A percentile compares a stretch with the other conserved stretches of the same genome.
Conservation (phyloP, 2,797 vertebrate species). For the Paedocypris micromegethes region DNA sequence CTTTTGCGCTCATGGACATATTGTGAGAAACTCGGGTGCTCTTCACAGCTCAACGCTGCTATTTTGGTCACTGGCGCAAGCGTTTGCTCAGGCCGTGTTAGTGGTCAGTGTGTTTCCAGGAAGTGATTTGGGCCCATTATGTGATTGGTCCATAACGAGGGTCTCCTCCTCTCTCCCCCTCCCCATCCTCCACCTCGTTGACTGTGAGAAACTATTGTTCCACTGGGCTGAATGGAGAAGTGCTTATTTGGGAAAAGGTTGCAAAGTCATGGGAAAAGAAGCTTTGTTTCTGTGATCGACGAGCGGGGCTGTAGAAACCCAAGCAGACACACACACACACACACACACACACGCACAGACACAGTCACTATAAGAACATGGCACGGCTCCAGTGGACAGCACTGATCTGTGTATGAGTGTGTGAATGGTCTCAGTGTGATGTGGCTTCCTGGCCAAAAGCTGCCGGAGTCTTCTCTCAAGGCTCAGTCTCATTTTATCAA, state of each 20-base stretch:
- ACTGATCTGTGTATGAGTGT: constrained; percentile 20
- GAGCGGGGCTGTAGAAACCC: constrained; percentile 65
- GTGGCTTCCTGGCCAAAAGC: constrained; percentile 37
- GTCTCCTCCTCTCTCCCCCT: constrained; percentile 62
- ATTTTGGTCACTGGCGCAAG: constrained; percentile 23
- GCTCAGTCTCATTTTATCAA: constrained; percentile 46
- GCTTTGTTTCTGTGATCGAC: constrained; percentile 66
- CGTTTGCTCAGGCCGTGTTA: constrained; percentile 22
- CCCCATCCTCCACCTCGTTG: constrained; percentile 36
- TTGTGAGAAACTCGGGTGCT: constrained; percentile 6
- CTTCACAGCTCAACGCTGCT: constrained; percentile 12
- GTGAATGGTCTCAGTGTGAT: constrained; percentile 48
- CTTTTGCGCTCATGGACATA: constrained; percentile 5
- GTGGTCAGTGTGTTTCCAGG: constrained; percentile 23
- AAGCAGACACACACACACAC: constrained; percentile 63
- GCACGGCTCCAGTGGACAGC: background rate
- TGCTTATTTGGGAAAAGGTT: constrained; percentile 81
- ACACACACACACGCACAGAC: constrained; percentile 51
- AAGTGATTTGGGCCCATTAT: constrained; percentile 49
- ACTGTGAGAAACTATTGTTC: constrained; percentile 82
- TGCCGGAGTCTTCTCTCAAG: constrained; percentile 33
- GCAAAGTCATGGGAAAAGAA: constrained; percentile 85
- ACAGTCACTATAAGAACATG: too few species aligned
- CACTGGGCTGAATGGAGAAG: constrained; percentile 66
- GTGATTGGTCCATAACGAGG: constrained; percentile 61